These are phyloP conservation scores for Austrofundulus limnaeus DNA, from an alignment of 2,113 vertebrate genomes.

Conservation along the genomic window DNA sequence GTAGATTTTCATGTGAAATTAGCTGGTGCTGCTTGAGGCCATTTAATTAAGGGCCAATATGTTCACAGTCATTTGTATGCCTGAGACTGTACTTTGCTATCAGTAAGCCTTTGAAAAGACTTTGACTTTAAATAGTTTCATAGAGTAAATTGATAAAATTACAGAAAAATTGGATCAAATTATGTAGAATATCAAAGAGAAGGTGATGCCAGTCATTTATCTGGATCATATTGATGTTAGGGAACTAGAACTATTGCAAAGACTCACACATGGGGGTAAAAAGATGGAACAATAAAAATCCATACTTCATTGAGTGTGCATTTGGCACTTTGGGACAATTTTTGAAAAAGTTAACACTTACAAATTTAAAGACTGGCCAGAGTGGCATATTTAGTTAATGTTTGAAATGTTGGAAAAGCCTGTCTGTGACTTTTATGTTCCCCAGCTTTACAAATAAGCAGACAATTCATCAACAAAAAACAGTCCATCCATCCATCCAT, in stretches of 20 bases:
- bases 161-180: not conserved
- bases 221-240: not conserved
- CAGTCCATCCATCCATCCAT: too few relatives aligned
- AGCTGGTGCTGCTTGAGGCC: slow-evolving; percentile 39
- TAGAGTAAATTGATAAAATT: not conserved
- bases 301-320: too few relatives aligned
- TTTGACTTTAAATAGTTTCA: slow-evolving; percentile 2
- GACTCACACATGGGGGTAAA: not conserved
- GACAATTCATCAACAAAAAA: too few relatives aligned
- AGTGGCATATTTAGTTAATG: too few relatives aligned
- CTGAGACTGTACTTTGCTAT: not conserved
- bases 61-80: slow-evolving; percentile 1
- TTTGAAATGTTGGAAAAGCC: too few relatives aligned
- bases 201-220: not conserved
- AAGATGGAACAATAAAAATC: too few relatives aligned
- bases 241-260: not conserved
- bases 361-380: too few relatives aligned
- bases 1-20: slow-evolving; percentile 58
- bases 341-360: too few relatives aligned
- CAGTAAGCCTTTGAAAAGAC: not conserved
- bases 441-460: too few relatives aligned
- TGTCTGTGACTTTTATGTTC: too few relatives aligned
- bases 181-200: slow-evolving; percentile 4
- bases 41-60: slow-evolving; percentile 33
- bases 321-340: too few relatives aligned